These are phyloP conservation scores for Gonatopus flavifemur DNA, from an alignment of 1,140 invertebrate species.

Conservation along the genomic window DNA sequence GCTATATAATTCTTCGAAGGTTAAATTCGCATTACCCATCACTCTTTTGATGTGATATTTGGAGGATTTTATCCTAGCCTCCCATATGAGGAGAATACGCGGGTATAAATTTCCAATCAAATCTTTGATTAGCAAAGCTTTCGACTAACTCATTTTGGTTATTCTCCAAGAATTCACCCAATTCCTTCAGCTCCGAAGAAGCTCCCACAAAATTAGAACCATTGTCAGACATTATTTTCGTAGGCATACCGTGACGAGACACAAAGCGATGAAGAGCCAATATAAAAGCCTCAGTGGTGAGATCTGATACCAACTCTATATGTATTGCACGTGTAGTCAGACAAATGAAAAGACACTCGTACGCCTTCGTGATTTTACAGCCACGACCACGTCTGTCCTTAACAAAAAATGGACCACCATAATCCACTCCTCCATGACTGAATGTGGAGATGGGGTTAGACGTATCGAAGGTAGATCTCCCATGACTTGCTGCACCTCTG, in stretches of 20 bases:
- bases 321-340: background rate
- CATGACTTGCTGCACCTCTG: background rate
- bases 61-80: conserved; percentile 28
- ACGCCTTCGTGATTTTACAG: background rate
- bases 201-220: background rate
- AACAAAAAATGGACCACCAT: background rate
- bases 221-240: background rate
- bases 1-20: conserved; percentile 32
- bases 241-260: background rate
- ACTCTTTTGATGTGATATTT: conserved; percentile 27
- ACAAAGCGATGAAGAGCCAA: background rate
- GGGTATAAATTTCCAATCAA: conserved; percentile 5
- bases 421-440: background rate
- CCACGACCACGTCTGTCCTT: background rate
- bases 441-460: background rate
- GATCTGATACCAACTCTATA: background rate
- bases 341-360: background rate
- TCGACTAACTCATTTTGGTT: background rate
- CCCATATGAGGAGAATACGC: conserved; percentile 20
- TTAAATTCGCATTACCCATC: conserved; percentile 23
- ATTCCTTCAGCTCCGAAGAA: background rate
- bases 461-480: background rate
- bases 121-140: background rate
- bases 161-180: background rate
- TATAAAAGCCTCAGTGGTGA: background rate